Evolutionary conservation across 2,888 invertebrate genomes (phyloP), one percentile per base, ranked within the genome.

Genomic region (Synanthedon tipuliformis): DNA sequence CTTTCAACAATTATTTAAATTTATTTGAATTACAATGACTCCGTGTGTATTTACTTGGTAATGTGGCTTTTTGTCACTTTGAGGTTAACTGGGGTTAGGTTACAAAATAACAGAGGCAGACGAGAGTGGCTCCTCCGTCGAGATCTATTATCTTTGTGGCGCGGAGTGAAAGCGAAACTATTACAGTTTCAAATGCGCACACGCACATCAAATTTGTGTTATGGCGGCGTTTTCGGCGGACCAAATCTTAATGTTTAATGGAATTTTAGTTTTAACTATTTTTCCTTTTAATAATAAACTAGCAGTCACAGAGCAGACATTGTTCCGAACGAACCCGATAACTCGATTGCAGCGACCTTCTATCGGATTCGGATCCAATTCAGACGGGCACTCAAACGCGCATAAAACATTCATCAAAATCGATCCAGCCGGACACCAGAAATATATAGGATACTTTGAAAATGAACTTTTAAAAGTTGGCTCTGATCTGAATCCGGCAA

Each of bases 11-110:
- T 62, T 65, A 66, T 84, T 83, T 83, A 75, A 84, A 83, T 84
- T 76, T 79, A 83, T 84, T 83, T 81, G 78, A 83, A 83, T 84
- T 68, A 83, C 84, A 84, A 84, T 78, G 75, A 68, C 67, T 63
- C 49, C 61, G 68, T 66, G 67, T 63, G 75, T 77, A 77, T 83
- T 81, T 81, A 81, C 78, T 79, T 77, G 81, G 76, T 78, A 81
- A 81, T 79, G 66, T 65, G 62, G 61, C 66, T 72, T 75, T 74
- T 77, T 76, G 73, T 75, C 68, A 59, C 60, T 48, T 50, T 57
- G 68, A 74, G 78, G 81, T 79, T 77, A 78, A 66, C 66, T 55
- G 65, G 75, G 81, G 81, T 81, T 77, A 78, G 64, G 69, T 79
- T 75, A 75, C 77, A 78, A 78, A 73, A 81, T 51, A 34, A 34